Evolutionary conservation across 2,113 vertebrate species (phyloP), one percentile per base, ranked within the genome.

Genomic region (Ellobius talpinus): DNA sequence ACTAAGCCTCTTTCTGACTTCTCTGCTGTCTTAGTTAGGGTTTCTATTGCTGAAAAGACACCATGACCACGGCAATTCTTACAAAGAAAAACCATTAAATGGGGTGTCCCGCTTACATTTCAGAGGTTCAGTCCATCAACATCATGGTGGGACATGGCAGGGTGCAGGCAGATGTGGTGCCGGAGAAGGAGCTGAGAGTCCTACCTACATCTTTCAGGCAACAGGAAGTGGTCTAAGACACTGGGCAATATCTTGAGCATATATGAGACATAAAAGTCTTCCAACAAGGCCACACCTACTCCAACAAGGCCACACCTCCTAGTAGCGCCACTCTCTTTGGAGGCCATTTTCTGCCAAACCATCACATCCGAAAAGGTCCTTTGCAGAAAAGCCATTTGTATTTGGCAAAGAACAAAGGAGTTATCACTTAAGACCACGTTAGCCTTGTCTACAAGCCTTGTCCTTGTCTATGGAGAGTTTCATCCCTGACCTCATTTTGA

Each of bases 371-470:
- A 23, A 45, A 47, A 77, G 19, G 39, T 90, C 52, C 39, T 55
- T 72, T n/a, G 63, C 4, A 36, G 55, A 85, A 93, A 17, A 26
- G 58, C 87, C 63, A 50, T 73, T 63, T 23, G 3, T 70, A 82
- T 77, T 36, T 82, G 50, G 66, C 66, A 77, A 91, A 76, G 65
- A 94, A 88, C 52, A 88, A 79, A 92, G 76, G 13, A 86, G 55
- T 66, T 91, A 79, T 45, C 39, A 58, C 63, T 85, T 90, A n/a
- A 78, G 61, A 50, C 91, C 47, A 68, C 2, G 68, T 33, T 84
- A 87, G 65, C 63, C 85, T 96, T 86, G 50, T 17, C 13, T 68
- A 89, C 13, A 5, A n/a, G n/a, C n/a, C n/a, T n/a, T n/a, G n/a
- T n/a, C n/a, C n/a, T n/a, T n/a, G n/a, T n/a, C n/a, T 82, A 93